phyloP scores from a whole-genome alignment of 2,888 invertebrate species.

The Noctua janthe region DNA sequence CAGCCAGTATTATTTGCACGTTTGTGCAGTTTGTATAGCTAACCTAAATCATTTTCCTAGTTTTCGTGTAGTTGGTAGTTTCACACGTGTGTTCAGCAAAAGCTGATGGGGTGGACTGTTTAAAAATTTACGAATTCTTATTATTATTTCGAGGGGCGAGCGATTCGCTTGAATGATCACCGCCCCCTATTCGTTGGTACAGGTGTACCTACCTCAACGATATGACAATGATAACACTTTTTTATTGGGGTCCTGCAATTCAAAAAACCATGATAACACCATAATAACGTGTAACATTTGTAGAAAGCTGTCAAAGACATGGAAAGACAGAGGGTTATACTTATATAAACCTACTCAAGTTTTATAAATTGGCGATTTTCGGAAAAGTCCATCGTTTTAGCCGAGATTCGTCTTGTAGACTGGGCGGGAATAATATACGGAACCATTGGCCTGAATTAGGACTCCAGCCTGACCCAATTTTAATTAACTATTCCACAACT shows the following conservation, averaged over 20 bases:
- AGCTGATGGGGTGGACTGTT: constrained; percentile 75
- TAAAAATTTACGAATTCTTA: constrained; percentile 72
- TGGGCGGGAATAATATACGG: constrained; percentile 10
- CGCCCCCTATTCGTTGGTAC: constrained; percentile 67
- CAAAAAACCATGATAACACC: not conserved
- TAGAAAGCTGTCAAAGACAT: not conserved
- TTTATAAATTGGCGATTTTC: not conserved
- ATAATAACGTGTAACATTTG: not conserved
- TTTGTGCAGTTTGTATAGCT: constrained; percentile 34
- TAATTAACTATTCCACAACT: constrained; percentile 42
- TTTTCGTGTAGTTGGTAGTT: constrained; percentile 28
- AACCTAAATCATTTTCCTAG: constrained; percentile 67
- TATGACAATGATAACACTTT: constrained; percentile 70
- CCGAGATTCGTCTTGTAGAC: not conserved
- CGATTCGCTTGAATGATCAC: constrained; percentile 79
- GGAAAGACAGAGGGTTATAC: not conserved
- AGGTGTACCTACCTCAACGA: constrained; percentile 64
- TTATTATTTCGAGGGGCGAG: constrained; percentile 74
- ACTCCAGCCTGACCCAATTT: constrained; percentile 29
- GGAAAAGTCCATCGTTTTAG: not conserved
- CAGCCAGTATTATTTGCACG: constrained; percentile 29
- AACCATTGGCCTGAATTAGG: constrained; percentile 12
- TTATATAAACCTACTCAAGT: not conserved
- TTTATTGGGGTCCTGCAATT: constrained; percentile 64
- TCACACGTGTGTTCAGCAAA: constrained; percentile 69